Base-by-base conservation (phyloP, 2,888 invertebrate genomes). In the Noctua pronuba region DNA sequence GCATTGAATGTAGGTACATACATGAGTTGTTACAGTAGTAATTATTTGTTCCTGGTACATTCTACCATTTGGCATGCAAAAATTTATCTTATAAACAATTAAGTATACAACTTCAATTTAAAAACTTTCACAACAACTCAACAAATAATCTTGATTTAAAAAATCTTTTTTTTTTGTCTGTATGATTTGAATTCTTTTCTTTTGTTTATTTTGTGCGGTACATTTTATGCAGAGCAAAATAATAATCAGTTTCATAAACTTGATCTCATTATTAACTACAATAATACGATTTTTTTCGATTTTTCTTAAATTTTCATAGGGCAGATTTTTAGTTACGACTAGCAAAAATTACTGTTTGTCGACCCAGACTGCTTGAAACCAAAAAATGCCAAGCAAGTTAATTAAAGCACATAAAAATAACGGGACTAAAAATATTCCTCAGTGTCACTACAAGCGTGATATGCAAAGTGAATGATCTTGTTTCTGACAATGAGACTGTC, bases 401-500 rank as follows among this genome's bases (percentile, higher is more conserved):
- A 41, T 68, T 49, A 49, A 38, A 38, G 2, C n/a, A 28, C 28
- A n/a, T 35, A 44, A 18, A 18, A 74, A 62, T 44, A 28, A 76
- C 6, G 16, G 18, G 2, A 41, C 13, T 44, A 35, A 21, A 70
- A 68, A 65, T 66, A 44, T 28, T 58, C 38, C n/a, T 65, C 52
- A 70, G 18, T 28, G 5, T 66, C 13, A 55, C 64, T 55, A 60
- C 7, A 44, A 49, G 35, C 35, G 68, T 75, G 60, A 79, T 79
- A 80, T 73, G 76, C 73, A 79, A 83, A 86, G 77, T 70, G 70
- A 81, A 75, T 73, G 76, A 79, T 76, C 72, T 81, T 78, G 78
- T 81, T 86, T 80, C 82, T 79, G 78, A 81, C 80, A 86, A 79
- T 71, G 79, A 80, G 73, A 69, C 80, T 79, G 68, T 66, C 67